These are phyloP conservation scores for Hirundo rustica DNA, from an alignment of 2,797 vertebrate species.

Conservation along the genomic window DNA sequence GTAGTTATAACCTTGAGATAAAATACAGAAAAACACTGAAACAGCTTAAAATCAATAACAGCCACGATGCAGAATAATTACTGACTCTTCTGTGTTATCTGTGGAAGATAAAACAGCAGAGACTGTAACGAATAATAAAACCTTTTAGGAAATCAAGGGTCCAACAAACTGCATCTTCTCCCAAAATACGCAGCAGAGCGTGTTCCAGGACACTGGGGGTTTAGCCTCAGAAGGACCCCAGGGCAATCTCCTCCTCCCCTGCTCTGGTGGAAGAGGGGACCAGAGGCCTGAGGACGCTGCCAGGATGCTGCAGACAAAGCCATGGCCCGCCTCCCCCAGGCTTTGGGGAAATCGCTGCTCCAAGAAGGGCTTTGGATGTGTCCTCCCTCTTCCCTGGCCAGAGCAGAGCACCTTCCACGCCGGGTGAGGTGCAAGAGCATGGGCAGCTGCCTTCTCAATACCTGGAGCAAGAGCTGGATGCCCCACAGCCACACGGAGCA, in stretches of 20 bases:
- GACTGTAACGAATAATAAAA: neutral
- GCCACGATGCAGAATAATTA: too few relatives aligned
- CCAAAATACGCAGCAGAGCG: neutral
- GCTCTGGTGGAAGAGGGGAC: neutral
- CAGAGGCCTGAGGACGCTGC: neutral
- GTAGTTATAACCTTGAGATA: neutral
- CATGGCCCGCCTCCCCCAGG: neutral
- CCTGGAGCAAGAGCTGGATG: neutral
- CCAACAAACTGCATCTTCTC: too few relatives aligned
- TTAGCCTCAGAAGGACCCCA: neutral
- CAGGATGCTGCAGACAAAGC: neutral
- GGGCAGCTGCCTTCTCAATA: neutral
- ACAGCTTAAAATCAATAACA: neutral
- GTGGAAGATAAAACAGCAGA: neutral
- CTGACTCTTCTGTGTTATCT: too few relatives aligned
- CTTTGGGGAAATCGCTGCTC: neutral
- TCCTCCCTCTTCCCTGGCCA: neutral
- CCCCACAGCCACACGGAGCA: neutral
- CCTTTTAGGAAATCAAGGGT: too few relatives aligned
- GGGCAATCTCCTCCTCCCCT: neutral
- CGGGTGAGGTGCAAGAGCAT: neutral
- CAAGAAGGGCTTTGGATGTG: neutral
- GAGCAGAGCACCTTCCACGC: neutral
- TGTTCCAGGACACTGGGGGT: neutral
- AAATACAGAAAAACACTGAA: neutral